phyloP scores from a whole-genome alignment of 2,113 vertebrate genomes.

The Ceuthmochares aereus region DNA sequence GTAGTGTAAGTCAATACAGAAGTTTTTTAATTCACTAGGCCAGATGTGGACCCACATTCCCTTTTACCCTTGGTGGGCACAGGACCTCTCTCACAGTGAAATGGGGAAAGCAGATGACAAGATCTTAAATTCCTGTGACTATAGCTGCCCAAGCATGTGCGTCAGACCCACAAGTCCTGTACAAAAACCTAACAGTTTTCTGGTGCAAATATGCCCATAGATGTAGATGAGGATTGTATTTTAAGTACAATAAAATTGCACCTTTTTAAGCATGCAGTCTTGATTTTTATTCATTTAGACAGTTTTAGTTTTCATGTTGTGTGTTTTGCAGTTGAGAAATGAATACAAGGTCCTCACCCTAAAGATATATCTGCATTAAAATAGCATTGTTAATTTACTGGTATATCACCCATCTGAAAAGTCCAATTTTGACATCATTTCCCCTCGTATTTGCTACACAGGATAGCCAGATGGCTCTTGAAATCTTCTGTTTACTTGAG shows the following conservation, averaged over 20 bases:
- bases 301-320: background rate
- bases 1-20: background rate
- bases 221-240: background rate
- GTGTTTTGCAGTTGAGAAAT: background rate
- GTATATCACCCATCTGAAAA: background rate
- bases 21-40: background rate
- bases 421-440: constrained; percentile 14
- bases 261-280: background rate
- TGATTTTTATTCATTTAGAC: background rate
- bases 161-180: background rate
- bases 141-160: background rate
- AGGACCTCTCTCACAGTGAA: background rate
- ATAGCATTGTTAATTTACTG: background rate
- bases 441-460: background rate
- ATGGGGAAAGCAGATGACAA: background rate
- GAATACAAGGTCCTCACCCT: background rate
- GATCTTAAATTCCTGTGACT: background rate
- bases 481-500: constrained; percentile 50
- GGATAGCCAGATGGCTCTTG: constrained; percentile 43
- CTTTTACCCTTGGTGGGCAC: background rate
- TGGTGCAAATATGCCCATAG: background rate
- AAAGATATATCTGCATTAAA: constrained; percentile 2
- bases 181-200: background rate
- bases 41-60: rapidly evolving
- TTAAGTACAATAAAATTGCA: background rate